Evolutionary conservation across 2,888 invertebrate genomes (phyloP), one percentile per base, ranked within the genome.

Genomic region (Dastarcus helophoroides): DNA sequence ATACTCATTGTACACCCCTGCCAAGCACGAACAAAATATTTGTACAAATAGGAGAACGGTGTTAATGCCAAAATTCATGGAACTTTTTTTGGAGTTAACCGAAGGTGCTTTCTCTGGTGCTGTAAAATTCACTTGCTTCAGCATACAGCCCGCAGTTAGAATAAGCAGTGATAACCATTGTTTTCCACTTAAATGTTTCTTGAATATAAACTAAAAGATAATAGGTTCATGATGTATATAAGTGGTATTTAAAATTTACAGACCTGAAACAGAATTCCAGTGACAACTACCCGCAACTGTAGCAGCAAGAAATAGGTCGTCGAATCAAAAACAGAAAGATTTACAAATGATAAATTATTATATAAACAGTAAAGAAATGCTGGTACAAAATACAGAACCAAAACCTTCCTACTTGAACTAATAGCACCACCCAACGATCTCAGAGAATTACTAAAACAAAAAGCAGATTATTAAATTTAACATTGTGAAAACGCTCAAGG

Each of bases 1-100:
- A 60, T 86, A 90, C 56, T 95, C 94, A 56, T 93, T 94, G 60
- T 93, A 95, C 3, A 94, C 94, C 4, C 94, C 94, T 1, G 94
- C 94, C 36, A 91, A 63, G 47, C 93, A 94, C 0, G 94, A 94
- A 53, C 85, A 91, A 40, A 90, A 72, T 28, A 85, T 82, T 71
- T 93, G 81, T 11, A 82, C 71, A 38, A 76, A 65, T 35, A 79
- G 76, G 15, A 76, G 72, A 14, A 78, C 41, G 14, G 76, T 74
- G 47, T 73, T 76, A 15, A 77, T 59, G 44, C 69, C 74, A 30
- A 63, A 63, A 48, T 63, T 53, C 49, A 63, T 60, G 6, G 67
- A 51, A 9, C 36, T 36, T 1, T 48, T 46, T 61, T 35, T 58
- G 50, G 46, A 53, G 50, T 48, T 58, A 58, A 46, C 59, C 53